These are phyloP conservation scores for Morpho helenor DNA, from an alignment of 2,888 invertebrate genomes.

Conservation along the genomic window DNA sequence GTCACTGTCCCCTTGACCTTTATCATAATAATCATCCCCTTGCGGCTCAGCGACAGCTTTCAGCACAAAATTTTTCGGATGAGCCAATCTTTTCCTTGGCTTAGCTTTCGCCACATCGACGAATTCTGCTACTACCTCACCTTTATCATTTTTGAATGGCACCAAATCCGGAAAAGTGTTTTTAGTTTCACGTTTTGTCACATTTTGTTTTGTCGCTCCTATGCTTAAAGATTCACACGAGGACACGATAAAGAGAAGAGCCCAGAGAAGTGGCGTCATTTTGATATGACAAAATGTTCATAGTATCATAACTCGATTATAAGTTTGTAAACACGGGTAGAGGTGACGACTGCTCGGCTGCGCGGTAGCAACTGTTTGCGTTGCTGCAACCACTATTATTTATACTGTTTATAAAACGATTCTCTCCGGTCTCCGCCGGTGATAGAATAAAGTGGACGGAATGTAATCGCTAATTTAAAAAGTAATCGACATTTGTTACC, in stretches of 20 bases:
- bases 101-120: conserved; percentile 50
- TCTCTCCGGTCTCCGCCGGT: conserved; percentile 45
- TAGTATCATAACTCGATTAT: conserved; percentile 34
- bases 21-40: conserved; percentile 55
- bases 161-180: conserved; percentile 70
- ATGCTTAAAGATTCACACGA: conserved; percentile 44
- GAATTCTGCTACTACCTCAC: conserved; percentile 60
- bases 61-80: conserved; percentile 54
- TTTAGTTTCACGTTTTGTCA: conserved; percentile 50
- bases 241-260: conserved; percentile 35
- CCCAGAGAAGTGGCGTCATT: conserved; percentile 29
- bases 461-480: conserved; percentile 16
- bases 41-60: conserved; percentile 55
- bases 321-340: conserved; percentile 27
- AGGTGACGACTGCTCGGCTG: conserved; percentile 44
- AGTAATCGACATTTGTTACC: conserved; percentile 11
- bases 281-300: conserved; percentile 29
- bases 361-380: conserved; percentile 58
- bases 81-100: conserved; percentile 62
- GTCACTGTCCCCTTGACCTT: conserved; percentile 52
- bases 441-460: conserved; percentile 49
- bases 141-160: conserved; percentile 67
- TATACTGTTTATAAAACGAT: conserved; percentile 74
- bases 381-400: conserved; percentile 64
- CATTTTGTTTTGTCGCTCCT: conserved; percentile 51